Evolutionary conservation across 2,113 vertebrate genomes (phyloP).

Genomic region (Reinhardtius hippoglossoides): DNA sequence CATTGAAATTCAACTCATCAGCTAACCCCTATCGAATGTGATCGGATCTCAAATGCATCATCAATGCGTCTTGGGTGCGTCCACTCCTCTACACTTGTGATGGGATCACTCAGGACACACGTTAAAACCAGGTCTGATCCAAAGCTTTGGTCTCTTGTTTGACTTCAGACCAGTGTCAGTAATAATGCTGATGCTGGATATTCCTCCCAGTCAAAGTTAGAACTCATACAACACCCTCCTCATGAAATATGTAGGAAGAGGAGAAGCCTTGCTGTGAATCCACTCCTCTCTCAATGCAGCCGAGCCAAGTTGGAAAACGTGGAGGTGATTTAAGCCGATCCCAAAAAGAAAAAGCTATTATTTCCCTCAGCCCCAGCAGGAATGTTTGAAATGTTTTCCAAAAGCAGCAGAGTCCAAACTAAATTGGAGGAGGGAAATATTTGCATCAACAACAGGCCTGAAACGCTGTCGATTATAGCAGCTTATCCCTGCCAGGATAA

Average conservation of each 20-base stretch:
- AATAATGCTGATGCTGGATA: background rate
- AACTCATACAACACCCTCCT: conserved; percentile 10
- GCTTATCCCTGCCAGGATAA: background rate
- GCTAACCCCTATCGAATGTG: too few relatives aligned
- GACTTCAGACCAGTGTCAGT: background rate
- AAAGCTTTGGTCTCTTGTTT: too few relatives aligned
- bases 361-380: background rate
- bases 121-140: too few relatives aligned
- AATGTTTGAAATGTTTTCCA: conserved; percentile 30
- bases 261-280: conserved; percentile 8
- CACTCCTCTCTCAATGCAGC: background rate
- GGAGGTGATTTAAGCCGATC: conserved; percentile 24
- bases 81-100: too few relatives aligned
- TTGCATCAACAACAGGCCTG: background rate
- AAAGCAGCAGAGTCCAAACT: conserved; percentile 21
- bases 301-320: conserved; percentile 27
- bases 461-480: conserved; percentile 20
- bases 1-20: too few relatives aligned
- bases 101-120: too few relatives aligned
- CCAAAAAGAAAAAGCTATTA: background rate
- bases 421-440: conserved; percentile 39
- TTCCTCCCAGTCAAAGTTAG: conserved; percentile 15
- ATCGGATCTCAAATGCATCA: too few relatives aligned
- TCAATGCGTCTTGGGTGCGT: too few relatives aligned
- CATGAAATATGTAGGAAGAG: conserved; percentile 36